Conservation (phyloP, 2,113 vertebrate genomes). For the Rhizomys pruinosus region DNA sequence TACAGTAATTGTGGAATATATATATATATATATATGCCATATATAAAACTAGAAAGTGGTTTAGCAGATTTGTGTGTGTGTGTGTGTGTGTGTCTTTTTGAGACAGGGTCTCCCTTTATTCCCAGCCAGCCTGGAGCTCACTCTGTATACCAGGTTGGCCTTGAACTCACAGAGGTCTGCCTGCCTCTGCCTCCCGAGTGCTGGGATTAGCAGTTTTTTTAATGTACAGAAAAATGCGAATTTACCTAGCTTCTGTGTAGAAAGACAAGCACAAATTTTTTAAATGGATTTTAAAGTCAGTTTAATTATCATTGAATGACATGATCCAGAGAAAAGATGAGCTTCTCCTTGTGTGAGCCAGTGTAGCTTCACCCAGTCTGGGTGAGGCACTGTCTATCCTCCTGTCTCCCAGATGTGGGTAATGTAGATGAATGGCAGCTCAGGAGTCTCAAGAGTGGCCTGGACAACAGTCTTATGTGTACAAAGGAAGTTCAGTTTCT, state of each 20-base stretch:
- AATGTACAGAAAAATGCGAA: background rate
- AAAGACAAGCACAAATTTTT: background rate
- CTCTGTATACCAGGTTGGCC: too few species aligned
- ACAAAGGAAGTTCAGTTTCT: too few species aligned
- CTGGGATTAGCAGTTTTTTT: too few species aligned
- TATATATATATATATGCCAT: background rate
- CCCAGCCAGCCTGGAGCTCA: too few species aligned
- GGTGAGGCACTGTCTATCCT: background rate
- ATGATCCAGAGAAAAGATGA: background rate
- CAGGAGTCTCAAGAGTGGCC: background rate
- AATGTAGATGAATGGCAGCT: background rate
- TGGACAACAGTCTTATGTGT: too few species aligned
- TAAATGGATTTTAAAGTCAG: background rate
- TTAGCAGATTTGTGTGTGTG: background rate
- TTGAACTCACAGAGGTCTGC: too few species aligned
- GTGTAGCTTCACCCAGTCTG: background rate
- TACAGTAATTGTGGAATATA: background rate
- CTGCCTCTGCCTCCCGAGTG: too few species aligned
- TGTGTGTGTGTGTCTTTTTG: too few species aligned
- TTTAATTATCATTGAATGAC: background rate
- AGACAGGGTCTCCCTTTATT: too few species aligned
- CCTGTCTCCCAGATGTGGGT: background rate
- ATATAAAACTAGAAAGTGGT: background rate
- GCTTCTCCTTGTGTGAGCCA: background rate
- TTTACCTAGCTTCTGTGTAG: background rate